phyloP scores from a whole-genome alignment of 2,113 vertebrate species.

The Prunella fulvescens region DNA sequence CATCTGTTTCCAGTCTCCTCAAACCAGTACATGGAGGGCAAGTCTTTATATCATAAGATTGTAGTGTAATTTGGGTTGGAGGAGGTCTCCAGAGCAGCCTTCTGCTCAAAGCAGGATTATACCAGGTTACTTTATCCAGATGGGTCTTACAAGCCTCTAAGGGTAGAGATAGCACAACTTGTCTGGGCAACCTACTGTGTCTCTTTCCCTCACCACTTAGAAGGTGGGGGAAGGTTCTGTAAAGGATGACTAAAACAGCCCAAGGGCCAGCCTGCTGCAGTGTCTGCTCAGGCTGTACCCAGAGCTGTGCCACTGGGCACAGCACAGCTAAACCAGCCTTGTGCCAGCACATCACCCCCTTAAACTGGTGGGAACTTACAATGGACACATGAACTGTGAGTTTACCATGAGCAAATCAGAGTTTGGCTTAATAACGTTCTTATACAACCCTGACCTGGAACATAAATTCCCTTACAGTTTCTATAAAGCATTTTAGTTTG shows the following conservation, averaged over 20 bases:
- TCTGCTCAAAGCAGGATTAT: background rate
- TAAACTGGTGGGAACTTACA: background rate
- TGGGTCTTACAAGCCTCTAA: background rate
- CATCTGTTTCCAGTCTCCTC: background rate
- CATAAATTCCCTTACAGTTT: background rate
- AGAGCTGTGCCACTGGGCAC: fast-evolving
- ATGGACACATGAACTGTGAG: background rate
- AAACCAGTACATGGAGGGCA: background rate
- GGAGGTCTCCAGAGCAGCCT: background rate
- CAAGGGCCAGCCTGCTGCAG: background rate
- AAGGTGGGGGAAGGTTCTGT: background rate
- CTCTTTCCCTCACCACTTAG: background rate
- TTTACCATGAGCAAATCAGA: background rate
- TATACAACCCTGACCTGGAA: background rate
- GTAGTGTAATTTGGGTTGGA: background rate
- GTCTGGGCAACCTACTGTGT: background rate
- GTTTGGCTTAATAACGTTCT: background rate
- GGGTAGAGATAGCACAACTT: background rate
- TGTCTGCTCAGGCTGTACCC: background rate
- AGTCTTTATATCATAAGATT: background rate
- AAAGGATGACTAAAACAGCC: background rate
- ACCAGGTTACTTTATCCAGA: background rate
- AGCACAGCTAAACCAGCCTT: background rate
- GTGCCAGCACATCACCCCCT: fast-evolving
- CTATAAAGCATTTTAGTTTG: background rate